Percentiles rank a stretch among this genome's conserved stretches.
These are phyloP conservation scores for Psylliodes chrysocephalus DNA, from an alignment of 2,888 invertebrate genomes.

Conservation along the genomic window DNA sequence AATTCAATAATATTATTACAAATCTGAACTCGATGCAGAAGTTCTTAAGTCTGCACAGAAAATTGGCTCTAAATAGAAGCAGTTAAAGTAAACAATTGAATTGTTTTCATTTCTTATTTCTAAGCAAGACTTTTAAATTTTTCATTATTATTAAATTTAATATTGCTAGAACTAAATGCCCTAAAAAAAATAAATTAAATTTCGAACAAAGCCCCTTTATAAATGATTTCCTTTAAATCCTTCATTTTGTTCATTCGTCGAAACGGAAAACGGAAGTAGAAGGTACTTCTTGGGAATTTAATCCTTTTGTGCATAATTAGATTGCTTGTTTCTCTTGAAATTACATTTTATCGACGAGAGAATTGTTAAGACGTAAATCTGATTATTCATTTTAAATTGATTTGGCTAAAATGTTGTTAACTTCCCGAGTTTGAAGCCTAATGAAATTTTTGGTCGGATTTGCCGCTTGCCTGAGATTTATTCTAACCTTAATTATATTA, in stretches of 20 bases:
- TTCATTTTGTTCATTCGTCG: not conserved
- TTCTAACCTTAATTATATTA: not conserved
- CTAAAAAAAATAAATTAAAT: no score
- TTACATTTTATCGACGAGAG: conserved; percentile 3
- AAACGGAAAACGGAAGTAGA: not conserved
- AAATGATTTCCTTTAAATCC: no score
- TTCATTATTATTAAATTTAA: no score
- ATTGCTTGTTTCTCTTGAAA: conserved; percentile 10
- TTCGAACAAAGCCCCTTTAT: no score
- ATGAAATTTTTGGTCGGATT: conserved; percentile 3
- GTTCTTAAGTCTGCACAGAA: no score
- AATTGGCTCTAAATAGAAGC: no score
- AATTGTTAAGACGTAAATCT: conserved; percentile 11
- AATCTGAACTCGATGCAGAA: no score
- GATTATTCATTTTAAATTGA: conserved; percentile 11
- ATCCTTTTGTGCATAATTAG: conserved; percentile 7
- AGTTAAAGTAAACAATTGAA: no score
- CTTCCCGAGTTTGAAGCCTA: not conserved
- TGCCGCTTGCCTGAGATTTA: not conserved
- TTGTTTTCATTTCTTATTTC: no score
- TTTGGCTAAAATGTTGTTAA: conserved; percentile 5
- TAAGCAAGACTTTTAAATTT: no score
- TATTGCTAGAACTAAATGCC: no score
- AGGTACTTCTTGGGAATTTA: not conserved
- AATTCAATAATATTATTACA: no score